These are phyloP conservation scores for Micronycteris hirsuta DNA, from an alignment of 2,113 vertebrate genomes.

Conservation along the genomic window DNA sequence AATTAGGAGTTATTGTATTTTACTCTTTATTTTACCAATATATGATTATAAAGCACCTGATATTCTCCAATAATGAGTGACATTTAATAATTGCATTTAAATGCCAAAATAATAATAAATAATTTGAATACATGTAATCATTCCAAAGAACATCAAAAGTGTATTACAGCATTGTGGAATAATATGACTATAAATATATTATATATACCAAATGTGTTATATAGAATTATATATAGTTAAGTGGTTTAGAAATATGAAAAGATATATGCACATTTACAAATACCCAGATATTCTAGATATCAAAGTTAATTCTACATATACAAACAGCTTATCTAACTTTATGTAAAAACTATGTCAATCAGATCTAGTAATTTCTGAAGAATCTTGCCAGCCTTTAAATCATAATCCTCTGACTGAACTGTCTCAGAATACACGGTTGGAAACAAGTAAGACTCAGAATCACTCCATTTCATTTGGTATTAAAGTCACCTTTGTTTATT, in stretches of 20 bases:
- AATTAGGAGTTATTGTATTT: constrained; percentile 24
- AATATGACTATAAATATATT: not conserved
- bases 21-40: not conserved
- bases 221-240: not conserved
- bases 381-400: not conserved
- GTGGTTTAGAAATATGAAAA: not conserved
- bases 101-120: not conserved
- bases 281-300: not conserved
- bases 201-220: too few species aligned
- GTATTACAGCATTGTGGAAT: not conserved
- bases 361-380: constrained; percentile 1
- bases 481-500: not conserved
- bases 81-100: constrained; percentile 15
- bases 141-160: not conserved
- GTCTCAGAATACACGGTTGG: not conserved
- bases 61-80: not conserved
- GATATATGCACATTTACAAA: not conserved
- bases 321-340: not conserved
- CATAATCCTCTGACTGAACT: not conserved
- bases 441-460: not conserved
- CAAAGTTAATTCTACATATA: not conserved
- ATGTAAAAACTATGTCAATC: not conserved
- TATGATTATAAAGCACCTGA: constrained; percentile 4
- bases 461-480: not conserved
- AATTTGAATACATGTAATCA: constrained; percentile 16